Evolutionary conservation across 2,113 vertebrate species (phyloP), one percentile per base, ranked within the genome.

Genomic region (Genyomyrus donnyi): DNA sequence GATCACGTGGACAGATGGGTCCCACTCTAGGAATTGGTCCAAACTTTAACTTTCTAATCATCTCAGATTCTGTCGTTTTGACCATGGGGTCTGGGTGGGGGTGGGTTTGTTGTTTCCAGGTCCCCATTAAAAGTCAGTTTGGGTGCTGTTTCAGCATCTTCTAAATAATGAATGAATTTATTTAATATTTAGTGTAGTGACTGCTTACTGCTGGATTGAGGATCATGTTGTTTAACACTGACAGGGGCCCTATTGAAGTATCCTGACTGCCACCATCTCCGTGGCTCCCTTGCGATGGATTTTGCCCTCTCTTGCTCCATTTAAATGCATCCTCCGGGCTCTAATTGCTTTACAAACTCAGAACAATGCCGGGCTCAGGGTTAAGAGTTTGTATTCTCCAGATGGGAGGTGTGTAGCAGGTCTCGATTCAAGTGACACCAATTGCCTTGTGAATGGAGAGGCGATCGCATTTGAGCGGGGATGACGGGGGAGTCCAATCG

Each of bases 391-490:
- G 19, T n/a, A 46, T 62, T 87, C 84, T 42, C 58, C 58, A 45
- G 42, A 58, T 19, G 13, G 27, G 45, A 66, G 17, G 3, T 15
- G 31, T 90, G 27, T 35, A 87, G 86, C 49, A 27, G 89, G 27
- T 77, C 62, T 74, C 46, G 9, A 53, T 80, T 90, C 24, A 48
- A 19, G 46, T 49, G 39, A 87, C 24, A 21, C 27, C 15, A 42
- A 86, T 42, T 15, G 53, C 56, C 56, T 17, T 66, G 89, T 77
- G 45, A 90, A 90, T 87, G 10, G 66, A 45, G 46, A 58, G 42
- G n/a, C 3, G 89, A 13, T 42, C 8, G 17, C 70, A 35, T 17
- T 66, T 86, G 35, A 46, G 74, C 13, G 35, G 27, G 56, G 7
- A n/a, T 70, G 15, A 48, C 3, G 2, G 10, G 80, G 21, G 52